These are phyloP conservation scores for Panagrolaimus sp. DNA, from an alignment of 1,140 invertebrate genomes.

Conservation along the genomic window DNA sequence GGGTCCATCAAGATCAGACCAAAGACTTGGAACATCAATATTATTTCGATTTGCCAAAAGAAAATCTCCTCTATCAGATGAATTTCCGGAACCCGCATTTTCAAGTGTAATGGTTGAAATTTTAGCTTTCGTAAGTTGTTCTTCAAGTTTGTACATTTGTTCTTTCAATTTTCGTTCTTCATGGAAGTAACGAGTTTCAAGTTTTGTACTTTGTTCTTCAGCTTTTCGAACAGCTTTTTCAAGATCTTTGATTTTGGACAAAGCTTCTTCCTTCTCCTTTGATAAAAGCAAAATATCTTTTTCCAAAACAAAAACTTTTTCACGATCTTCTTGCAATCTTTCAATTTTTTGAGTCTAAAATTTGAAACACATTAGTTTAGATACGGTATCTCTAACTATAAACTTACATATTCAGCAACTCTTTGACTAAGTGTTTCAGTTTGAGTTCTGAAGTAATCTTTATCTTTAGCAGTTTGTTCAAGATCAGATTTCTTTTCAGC, in stretches of 20 bases:
- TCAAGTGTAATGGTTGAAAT: neutral
- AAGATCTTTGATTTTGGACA: neutral
- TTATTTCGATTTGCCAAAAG: neutral
- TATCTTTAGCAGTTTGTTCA: neutral
- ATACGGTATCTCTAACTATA: neutral
- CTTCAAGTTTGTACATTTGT: neutral
- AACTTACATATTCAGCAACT: neutral
- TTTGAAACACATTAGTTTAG: neutral
- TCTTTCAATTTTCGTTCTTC: slow-evolving; percentile 10
- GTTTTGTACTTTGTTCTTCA: neutral
- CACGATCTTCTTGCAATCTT: neutral
- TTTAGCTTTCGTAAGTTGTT: neutral
- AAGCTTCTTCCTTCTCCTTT: neutral
- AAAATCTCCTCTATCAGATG: slow-evolving; percentile 2
- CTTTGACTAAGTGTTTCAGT: neutral
- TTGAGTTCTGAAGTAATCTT: neutral
- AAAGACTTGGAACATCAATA: neutral
- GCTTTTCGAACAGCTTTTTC: neutral
- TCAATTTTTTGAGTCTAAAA: neutral
- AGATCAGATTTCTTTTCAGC: slow-evolving; percentile 11
- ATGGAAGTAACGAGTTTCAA: neutral
- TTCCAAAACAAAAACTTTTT: neutral
- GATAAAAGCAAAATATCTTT: neutral
- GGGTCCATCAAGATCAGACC: neutral
- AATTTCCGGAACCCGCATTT: neutral